phyloP scores from a whole-genome alignment of 2,113 vertebrate genomes.

The Cichladusa arquata region DNA sequence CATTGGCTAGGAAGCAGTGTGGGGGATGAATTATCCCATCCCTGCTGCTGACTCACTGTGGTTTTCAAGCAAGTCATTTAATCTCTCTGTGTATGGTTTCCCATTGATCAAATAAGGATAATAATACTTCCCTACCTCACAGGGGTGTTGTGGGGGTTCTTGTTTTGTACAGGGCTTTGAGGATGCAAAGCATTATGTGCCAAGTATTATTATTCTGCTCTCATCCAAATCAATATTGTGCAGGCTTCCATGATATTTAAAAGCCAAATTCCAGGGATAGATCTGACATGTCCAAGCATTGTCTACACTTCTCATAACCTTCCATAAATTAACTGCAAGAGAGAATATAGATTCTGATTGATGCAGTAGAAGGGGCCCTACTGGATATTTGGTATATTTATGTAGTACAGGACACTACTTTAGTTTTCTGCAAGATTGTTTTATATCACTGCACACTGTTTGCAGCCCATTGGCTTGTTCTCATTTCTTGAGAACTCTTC shows the following conservation, averaged over 20 bases:
- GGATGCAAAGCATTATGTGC: slow-evolving; percentile 6
- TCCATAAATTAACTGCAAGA: not conserved
- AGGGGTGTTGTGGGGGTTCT: slow-evolving; percentile 64
- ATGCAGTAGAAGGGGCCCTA: not conserved
- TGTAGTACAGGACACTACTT: slow-evolving; percentile 3
- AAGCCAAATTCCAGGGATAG: slow-evolving; percentile 14
- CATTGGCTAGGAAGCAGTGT: slow-evolving; percentile 60
- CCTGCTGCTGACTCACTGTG: slow-evolving; percentile 14
- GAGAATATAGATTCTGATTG: not conserved
- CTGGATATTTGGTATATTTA: not conserved
- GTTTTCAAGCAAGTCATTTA: slow-evolving; percentile 20
- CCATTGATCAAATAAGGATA: slow-evolving; percentile 42
- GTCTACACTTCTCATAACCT: not conserved
- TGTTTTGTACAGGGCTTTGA: slow-evolving; percentile 43
- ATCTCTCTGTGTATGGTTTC: slow-evolving; percentile 33
- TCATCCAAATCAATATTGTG: slow-evolving; percentile 1
- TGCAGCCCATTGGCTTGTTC: not conserved
- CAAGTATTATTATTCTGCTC: slow-evolving; percentile 55
- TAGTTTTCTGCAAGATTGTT: not conserved
- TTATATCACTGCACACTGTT: not conserved
- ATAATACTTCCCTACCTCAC: slow-evolving; percentile 66
- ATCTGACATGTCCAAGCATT: not conserved
- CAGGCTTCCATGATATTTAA: slow-evolving; percentile 4
- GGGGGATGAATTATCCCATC: not conserved
- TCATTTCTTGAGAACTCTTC: not conserved